Base-by-base conservation (phyloP, 2,797 vertebrate species). In the Protosalanx chinensis region DNA sequence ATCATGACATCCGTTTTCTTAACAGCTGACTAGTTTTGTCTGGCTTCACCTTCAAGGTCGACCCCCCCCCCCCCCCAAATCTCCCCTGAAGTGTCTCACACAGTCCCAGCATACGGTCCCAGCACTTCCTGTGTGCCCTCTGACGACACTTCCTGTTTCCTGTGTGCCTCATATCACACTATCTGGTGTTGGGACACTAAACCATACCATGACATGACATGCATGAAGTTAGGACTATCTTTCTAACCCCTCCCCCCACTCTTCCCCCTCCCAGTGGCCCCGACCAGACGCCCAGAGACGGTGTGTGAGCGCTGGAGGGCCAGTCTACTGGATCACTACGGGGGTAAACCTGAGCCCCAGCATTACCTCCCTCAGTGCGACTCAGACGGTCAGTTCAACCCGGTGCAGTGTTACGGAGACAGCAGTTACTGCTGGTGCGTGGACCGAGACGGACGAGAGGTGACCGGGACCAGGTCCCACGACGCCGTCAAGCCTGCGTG, bases 401-500 rank as follows among this genome's bases (percentile, higher is more conserved):
- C 67, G 82, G 89, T 91, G 18, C 72, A 91, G 90, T 71, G 88
- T 92, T 93, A 93, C 0, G 93, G 93, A 2, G 88, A 91, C 78
- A 92, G 88, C 80, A 91, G 82, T 16, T 93, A 93, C 81, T 94
- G 93, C 80, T 94, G 93, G 93, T 94, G 93, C 64, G 93, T 94
- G 74, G 91, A 92, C 84, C 88, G 90, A 84, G 93, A 96, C 0
- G 97, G 97, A 16, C 90, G 94, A 18, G 96, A 98, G 82, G 87
- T 98, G 69, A 86, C 91, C 2, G 97, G 97, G 1, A 97, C 97
- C 0, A 89, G 95, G 68, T 96, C 95, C 0, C 89, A 96, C 13
- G 93, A 95, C 0, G 93, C 87, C 4, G 92, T 87, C 81, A 92
- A 91, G 27, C 97, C 96, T 0, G 94, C 95, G 0, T 98, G 97